These are phyloP conservation scores for Xiphydria camelus DNA, from an alignment of 2,888 invertebrate species.

Conservation along the genomic window DNA sequence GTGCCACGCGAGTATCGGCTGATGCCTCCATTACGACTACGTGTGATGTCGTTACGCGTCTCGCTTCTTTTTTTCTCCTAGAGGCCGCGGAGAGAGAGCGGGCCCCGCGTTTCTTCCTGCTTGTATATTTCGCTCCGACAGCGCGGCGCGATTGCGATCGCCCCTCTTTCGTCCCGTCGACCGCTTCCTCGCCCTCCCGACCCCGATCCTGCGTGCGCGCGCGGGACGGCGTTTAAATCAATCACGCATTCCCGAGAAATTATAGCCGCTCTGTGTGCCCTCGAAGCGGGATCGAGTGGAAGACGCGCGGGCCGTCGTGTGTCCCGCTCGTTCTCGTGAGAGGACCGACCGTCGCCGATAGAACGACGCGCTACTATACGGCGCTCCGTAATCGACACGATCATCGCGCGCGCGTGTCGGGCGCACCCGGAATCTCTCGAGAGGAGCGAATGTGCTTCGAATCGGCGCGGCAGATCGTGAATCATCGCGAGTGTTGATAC, in stretches of 20 bases:
- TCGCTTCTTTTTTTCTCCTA: slow-evolving; percentile 20
- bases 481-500: no score
- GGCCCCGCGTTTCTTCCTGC: no score
- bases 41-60: slow-evolving; percentile 34
- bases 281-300: slow-evolving; percentile 7
- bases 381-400: no score
- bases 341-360: no score
- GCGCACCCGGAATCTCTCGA: no score
- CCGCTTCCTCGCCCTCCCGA: background rate
- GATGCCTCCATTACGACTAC: slow-evolving; percentile 47
- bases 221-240: slow-evolving; percentile 33
- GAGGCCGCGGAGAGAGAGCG: no score
- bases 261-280: slow-evolving; percentile 18
- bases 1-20: slow-evolving; percentile 41
- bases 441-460: no score
- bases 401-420: no score
- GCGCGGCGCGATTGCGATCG: background rate
- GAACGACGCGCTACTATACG: no score
- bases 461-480: no score
- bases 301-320: no score
- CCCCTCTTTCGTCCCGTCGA: background rate
- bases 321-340: no score
- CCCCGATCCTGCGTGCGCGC: slow-evolving; percentile 2
- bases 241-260: slow-evolving; percentile 36
- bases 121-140: background rate